These are phyloP conservation scores for Montipora capitata DNA, from an alignment of 92 coral and sea anemone species.

Conservation along the genomic window DNA sequence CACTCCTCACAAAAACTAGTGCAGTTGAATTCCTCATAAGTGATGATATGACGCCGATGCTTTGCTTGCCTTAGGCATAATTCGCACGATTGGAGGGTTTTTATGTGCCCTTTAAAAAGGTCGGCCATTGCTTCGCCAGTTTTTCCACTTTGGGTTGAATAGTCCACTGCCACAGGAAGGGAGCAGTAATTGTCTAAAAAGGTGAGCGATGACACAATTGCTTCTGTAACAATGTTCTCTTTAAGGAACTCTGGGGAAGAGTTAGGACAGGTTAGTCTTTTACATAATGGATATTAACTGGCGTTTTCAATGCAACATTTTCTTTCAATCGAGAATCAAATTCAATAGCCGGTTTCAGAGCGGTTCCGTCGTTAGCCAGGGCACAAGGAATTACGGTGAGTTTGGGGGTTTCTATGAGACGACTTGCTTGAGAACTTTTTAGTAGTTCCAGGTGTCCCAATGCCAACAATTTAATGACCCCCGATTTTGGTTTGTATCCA, in stretches of 20 bases:
- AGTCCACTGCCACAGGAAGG: constrained; percentile 67
- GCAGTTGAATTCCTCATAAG: constrained; percentile 22
- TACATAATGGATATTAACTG: constrained; percentile 45
- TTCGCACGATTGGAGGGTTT: constrained; percentile 29
- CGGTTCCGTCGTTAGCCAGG: no score
- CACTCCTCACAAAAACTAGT: constrained; percentile 59
- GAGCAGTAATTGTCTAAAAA: constrained; percentile 54
- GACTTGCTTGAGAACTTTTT: constrained; percentile 65
- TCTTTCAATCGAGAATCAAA: constrained; percentile 52
- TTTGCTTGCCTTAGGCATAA: constrained; percentile 21
- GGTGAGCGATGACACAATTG: constrained; percentile 67
- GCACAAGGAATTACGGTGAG: no score
- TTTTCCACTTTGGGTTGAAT: constrained; percentile 57
- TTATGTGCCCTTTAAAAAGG: constrained; percentile 37
- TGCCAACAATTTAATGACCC: constrained; percentile 63
- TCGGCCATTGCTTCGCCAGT: constrained; percentile 53
- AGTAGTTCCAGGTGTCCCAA: constrained; percentile 59
- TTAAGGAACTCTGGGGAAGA: constrained; percentile 47
- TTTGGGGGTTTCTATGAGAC: no score
- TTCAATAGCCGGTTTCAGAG: constrained; percentile 32
- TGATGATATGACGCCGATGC: constrained; percentile 28
- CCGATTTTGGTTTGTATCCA: constrained; percentile 72
- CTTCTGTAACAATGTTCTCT: constrained; percentile 71
- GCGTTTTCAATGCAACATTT: constrained; percentile 50
- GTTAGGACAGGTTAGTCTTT: no score